Evolutionary conservation across 2,113 vertebrate species (phyloP).

Genomic region (Natator depressus): DNA sequence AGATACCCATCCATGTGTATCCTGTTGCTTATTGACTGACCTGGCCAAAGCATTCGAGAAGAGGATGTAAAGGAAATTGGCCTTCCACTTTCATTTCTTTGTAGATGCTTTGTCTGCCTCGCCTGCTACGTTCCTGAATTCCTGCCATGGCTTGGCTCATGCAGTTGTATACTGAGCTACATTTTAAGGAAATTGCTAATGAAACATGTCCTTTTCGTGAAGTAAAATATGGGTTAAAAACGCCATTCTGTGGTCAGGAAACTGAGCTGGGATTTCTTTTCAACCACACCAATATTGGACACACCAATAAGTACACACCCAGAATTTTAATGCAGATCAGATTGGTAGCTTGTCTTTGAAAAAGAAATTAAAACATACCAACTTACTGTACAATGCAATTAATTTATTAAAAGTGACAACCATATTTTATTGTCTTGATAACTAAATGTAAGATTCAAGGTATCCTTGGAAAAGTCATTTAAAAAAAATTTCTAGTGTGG

Average conservation of each 20-base stretch:
- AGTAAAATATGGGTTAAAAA: not conserved
- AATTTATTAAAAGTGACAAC: not conserved
- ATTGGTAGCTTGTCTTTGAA: not conserved
- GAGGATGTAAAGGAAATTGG: not conserved
- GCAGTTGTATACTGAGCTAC: not conserved
- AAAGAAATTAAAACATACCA: not conserved
- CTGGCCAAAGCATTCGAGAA: accelerated
- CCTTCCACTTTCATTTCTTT: accelerated
- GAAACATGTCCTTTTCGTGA: not conserved
- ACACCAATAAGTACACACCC: not conserved
- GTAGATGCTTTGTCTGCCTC: not conserved
- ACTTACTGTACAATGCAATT: not conserved
- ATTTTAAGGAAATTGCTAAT: not conserved
- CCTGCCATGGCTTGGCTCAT: not conserved
- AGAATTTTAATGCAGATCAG: not conserved
- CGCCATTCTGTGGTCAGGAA: not conserved
- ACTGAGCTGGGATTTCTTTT: not conserved
- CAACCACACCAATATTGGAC: not conserved
- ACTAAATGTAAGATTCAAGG: not conserved
- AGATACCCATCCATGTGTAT: not conserved
- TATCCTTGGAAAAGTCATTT: not conserved
- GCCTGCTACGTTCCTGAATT: not conserved
- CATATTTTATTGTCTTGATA: not conserved
- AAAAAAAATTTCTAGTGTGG: not conserved
- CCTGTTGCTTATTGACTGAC: not conserved